These are phyloP conservation scores for Cosmopolites sordidus DNA, from an alignment of 2,888 invertebrate genomes.

Conservation along the genomic window DNA sequence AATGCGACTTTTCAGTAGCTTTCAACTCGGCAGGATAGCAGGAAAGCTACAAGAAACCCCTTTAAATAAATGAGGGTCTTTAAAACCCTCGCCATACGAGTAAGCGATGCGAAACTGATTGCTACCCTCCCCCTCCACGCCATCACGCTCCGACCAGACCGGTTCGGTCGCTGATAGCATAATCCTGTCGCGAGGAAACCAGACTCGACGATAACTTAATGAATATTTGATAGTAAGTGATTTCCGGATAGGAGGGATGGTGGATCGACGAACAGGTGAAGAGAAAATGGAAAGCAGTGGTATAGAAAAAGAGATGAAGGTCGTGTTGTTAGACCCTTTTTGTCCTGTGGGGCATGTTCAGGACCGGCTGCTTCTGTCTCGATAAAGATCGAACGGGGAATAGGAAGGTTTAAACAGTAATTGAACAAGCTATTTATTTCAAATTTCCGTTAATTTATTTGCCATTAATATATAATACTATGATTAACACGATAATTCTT, in stretches of 20 bases:
- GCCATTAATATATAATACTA: too few species aligned
- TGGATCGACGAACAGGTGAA: neutral
- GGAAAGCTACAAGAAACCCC: slow-evolving; percentile 10
- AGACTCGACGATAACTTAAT: slow-evolving; percentile 16
- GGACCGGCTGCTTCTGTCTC: too few species aligned
- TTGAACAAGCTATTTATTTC: too few species aligned
- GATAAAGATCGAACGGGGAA: too few species aligned
- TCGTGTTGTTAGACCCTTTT: too few species aligned
- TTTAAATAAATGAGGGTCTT: slow-evolving; percentile 17
- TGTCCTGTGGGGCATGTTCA: too few species aligned
- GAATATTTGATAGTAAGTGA: slow-evolving; percentile 23
- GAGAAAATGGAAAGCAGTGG: too few species aligned
- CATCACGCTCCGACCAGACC: neutral
- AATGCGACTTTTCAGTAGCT: neutral
- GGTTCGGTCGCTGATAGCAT: slow-evolving; percentile 14
- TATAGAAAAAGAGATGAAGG: too few species aligned
- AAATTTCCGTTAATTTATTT: too few species aligned
- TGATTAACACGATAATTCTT: too few species aligned
- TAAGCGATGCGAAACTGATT: slow-evolving; percentile 17
- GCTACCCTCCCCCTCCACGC: neutral
- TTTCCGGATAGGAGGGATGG: slow-evolving; percentile 10
- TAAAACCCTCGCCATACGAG: slow-evolving; percentile 10
- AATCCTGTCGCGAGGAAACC: slow-evolving; percentile 19
- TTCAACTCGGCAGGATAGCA: neutral
- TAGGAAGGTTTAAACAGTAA: too few species aligned